phyloP scores from a whole-genome alignment of 1,140 invertebrate genomes.

The Drosophila cardini region DNA sequence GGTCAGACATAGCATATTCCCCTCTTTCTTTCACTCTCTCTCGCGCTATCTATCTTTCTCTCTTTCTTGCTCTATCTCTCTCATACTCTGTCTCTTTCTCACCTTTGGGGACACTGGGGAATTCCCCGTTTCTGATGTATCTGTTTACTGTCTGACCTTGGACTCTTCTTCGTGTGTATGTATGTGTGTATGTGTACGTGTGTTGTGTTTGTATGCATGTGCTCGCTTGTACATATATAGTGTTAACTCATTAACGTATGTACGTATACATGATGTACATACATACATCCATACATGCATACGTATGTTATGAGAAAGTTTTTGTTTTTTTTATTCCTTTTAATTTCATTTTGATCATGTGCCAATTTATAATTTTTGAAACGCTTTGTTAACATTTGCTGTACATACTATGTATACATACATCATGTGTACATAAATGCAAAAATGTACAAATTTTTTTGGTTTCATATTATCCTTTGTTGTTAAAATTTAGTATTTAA shows the following conservation, averaged over 20 bases:
- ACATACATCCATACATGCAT: constrained; percentile 2
- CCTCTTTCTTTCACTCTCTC: not conserved
- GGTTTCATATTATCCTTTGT: not conserved
- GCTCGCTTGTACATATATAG: constrained; percentile 18
- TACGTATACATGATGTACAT: constrained; percentile 7
- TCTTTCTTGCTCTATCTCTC: not conserved
- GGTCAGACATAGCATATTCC: constrained; percentile 32
- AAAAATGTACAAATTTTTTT: not conserved
- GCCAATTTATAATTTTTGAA: constrained; percentile 8
- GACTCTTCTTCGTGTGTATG: not conserved
- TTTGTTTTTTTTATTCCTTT: too few species aligned
- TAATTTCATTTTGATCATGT: constrained; percentile 4
- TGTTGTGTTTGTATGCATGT: constrained; percentile 32
- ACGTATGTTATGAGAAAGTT: not conserved
- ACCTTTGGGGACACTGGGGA: not conserved
- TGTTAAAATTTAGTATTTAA: not conserved
- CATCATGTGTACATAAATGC: not conserved
- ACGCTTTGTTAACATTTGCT: constrained; percentile 2
- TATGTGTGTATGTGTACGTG: constrained; percentile 6
- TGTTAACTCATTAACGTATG: constrained; percentile 5
- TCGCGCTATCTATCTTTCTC: not conserved
- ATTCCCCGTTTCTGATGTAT: not conserved
- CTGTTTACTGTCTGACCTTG: constrained; percentile 29
- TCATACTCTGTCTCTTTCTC: constrained; percentile 1
- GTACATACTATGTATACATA: not conserved